Conservation (phyloP, 2,113 vertebrate genomes). For the Globicephala melas region DNA sequence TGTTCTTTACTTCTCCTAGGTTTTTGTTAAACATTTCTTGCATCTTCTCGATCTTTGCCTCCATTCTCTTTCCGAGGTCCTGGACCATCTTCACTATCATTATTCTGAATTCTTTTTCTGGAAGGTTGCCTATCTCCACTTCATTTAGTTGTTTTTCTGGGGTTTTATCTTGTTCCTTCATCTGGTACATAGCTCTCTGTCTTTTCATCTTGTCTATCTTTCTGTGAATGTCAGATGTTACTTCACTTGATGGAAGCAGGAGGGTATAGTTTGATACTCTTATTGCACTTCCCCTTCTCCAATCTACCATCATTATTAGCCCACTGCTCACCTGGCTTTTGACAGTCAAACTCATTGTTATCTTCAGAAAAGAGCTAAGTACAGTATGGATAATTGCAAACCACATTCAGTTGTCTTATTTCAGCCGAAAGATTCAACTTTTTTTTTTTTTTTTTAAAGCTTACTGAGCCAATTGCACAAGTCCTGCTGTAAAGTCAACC, state of each 20-base stretch:
- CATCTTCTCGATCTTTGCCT: no score
- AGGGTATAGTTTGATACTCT: background rate
- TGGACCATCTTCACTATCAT: no score
- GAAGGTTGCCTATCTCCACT: no score
- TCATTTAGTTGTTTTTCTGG: no score
- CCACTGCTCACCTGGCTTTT: background rate
- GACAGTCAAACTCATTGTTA: background rate
- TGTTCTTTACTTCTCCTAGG: no score
- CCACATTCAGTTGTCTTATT: background rate
- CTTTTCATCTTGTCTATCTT: no score
- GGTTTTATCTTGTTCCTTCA: no score
- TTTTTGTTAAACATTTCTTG: no score
- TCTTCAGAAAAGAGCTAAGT: background rate
- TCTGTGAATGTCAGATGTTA: background rate
- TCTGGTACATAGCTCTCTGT: no score
- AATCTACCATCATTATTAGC: background rate
- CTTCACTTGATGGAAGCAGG: background rate
- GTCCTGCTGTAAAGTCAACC: background rate
- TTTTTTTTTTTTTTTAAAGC: background rate
- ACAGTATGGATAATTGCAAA: background rate
- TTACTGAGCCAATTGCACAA: background rate
- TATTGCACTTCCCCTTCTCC: background rate
- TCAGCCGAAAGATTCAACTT: background rate
- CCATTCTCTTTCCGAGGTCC: no score
- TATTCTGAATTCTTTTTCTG: no score